These are phyloP conservation scores for Pseudococcus longispinus DNA, from an alignment of 2,888 invertebrate species.

Conservation along the genomic window DNA sequence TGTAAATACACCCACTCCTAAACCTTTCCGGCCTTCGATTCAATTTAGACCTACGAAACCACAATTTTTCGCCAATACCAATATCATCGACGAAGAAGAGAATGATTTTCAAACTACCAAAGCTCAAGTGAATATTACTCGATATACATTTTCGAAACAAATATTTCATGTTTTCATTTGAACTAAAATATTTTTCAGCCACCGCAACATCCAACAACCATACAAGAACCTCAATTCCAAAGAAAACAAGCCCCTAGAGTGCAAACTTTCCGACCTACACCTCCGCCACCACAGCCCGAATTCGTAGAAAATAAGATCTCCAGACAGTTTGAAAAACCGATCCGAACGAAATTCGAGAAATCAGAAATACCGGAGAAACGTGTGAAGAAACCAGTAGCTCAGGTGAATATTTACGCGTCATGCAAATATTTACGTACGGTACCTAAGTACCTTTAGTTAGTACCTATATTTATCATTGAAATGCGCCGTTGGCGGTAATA, in stretches of 20 bases:
- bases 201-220: conserved; percentile 32
- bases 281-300: conserved; percentile 55
- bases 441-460: too few species aligned
- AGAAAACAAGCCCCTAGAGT: conserved; percentile 17
- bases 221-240: conserved; percentile 46
- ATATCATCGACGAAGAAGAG: conserved; percentile 57
- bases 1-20: conserved; percentile 62
- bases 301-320: conserved; percentile 25
- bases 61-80: conserved; percentile 57
- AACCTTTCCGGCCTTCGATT: conserved; percentile 24
- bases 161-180: neutral
- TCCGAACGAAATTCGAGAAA: conserved; percentile 34
- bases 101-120: conserved; percentile 38
- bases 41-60: conserved; percentile 56
- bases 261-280: conserved; percentile 50
- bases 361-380: conserved; percentile 57
- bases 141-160: neutral
- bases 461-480: neutral
- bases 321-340: conserved; percentile 44
- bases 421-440: neutral
- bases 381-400: conserved; percentile 75
- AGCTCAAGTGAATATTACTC: conserved; percentile 2
- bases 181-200: neutral
- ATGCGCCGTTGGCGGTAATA: neutral
- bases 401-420: conserved; percentile 63